phyloP scores from a whole-genome alignment of 1,140 invertebrate genomes.

The Wasmannia auropunctata region DNA sequence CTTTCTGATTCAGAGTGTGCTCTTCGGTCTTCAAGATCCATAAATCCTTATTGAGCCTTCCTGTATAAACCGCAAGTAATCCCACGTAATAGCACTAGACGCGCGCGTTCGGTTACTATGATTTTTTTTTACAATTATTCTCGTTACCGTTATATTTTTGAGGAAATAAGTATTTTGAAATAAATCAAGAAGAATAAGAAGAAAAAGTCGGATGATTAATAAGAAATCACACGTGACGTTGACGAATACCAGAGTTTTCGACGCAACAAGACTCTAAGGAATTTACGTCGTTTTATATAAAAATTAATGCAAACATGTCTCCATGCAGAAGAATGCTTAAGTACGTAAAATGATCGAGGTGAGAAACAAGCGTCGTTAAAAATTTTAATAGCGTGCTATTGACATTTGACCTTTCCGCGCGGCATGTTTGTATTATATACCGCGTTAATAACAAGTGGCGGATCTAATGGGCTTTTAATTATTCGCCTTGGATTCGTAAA shows the following conservation, averaged over 20 bases:
- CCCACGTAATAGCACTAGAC: not conserved
- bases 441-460: slow-evolving; percentile 18
- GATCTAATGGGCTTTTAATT: slow-evolving; percentile 49
- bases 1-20: slow-evolving; percentile 2
- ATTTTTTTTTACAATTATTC: not conserved
- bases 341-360: not conserved
- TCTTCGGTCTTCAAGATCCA: not conserved
- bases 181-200: not conserved
- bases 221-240: not conserved
- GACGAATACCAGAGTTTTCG: not conserved
- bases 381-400: slow-evolving; percentile 29
- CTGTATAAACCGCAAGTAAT: not conserved
- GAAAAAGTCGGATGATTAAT: not conserved
- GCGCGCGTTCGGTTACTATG: not conserved
- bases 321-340: not conserved
- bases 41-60: slow-evolving; percentile 41
- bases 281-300: not conserved
- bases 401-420: slow-evolving; percentile 29
- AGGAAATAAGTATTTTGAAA: not conserved
- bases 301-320: not conserved
- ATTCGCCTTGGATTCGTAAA: slow-evolving; percentile 40
- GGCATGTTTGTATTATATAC: no score
- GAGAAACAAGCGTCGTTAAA: not conserved
- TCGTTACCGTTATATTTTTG: not conserved
- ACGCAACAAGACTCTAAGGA: not conserved